Evolutionary conservation across 92 coral and sea anemone genomes (phyloP), one percentile per base, ranked within the genome.

Genomic region (Porites rus): DNA sequence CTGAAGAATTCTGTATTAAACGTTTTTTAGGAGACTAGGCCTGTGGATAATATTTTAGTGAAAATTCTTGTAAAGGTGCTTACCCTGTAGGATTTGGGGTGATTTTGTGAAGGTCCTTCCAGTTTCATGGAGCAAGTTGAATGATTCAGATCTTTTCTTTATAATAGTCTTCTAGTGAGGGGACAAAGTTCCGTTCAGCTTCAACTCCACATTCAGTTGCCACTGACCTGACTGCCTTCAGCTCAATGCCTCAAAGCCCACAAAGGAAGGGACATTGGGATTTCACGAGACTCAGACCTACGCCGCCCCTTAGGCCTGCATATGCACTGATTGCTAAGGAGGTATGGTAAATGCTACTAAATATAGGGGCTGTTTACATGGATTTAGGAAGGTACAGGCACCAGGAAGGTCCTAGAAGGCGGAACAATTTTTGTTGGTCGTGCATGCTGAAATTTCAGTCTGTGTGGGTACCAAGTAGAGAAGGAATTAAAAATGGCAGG

Each of bases 281-380:
- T 77, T 92, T 96, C 84, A 90, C 98, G 51, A 92, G 95, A 79
- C 90, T 97, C 7, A 89, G 99, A 82, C 99, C 99, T 9, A 97
- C 98, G 1, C 98, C 99, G 7, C 99, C 99, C 9, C 86, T 97
- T 13, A 84, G 99, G 76, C 99, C 99, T 1, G 97, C 95, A 13
- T 97, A 95, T 89, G 99, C 99, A 8, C 96, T 97, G 64, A 94
- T 92, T 75, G 94, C 97, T 65, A 97, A 97, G 79, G 99, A 97
- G 98, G 99, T 97, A 38, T 38, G 46, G 46, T 38, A 80, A 16
- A 10, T 21, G 18, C 11, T 14, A 13, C 74, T 14, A 25, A 56
- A 56, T 31, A 4, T 38, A 4, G 46, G 46, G 46, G 20, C 52
- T 9, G 1, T 69, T 69, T 28, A 51, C 8, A 16, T 43, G 38